Evolutionary conservation across 1,140 invertebrate species (phyloP).

Genomic region (Globodera ellingtonae): DNA sequence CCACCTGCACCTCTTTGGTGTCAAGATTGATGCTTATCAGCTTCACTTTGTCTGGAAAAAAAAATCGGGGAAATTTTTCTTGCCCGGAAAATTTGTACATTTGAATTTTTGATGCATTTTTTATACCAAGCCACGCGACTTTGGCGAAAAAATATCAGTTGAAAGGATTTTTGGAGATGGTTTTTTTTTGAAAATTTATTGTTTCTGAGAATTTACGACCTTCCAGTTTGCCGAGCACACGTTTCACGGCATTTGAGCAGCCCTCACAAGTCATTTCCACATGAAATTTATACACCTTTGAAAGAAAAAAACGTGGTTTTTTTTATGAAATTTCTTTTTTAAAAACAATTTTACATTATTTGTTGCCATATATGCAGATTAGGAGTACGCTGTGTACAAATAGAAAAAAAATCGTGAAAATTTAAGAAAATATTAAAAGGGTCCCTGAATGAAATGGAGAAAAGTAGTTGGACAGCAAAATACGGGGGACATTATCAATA

Average conservation of each 20-base stretch:
- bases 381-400: no score
- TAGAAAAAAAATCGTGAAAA: no score
- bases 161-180: background rate
- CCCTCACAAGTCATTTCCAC: conserved; percentile 50
- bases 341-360: no score
- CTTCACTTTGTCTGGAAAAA: conserved; percentile 47
- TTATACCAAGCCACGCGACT: background rate
- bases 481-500: no score
- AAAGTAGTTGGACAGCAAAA: no score
- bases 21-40: conserved; percentile 44
- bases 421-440: no score
- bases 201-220: conserved; percentile 23
- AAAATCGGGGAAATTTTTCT: background rate
- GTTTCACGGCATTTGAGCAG: conserved; percentile 49
- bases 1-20: conserved; percentile 38
- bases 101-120: background rate
- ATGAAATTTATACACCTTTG: conserved; percentile 32
- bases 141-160: background rate
- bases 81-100: background rate
- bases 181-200: background rate
- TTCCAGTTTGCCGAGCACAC: conserved; percentile 51
- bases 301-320: background rate
- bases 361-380: no score
- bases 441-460: no score
- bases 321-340: background rate